A percentile compares a stretch with the other conserved stretches of the same genome.
phyloP scores from a whole-genome alignment of 2,113 vertebrate species.

The Isurus oxyrinchus region DNA sequence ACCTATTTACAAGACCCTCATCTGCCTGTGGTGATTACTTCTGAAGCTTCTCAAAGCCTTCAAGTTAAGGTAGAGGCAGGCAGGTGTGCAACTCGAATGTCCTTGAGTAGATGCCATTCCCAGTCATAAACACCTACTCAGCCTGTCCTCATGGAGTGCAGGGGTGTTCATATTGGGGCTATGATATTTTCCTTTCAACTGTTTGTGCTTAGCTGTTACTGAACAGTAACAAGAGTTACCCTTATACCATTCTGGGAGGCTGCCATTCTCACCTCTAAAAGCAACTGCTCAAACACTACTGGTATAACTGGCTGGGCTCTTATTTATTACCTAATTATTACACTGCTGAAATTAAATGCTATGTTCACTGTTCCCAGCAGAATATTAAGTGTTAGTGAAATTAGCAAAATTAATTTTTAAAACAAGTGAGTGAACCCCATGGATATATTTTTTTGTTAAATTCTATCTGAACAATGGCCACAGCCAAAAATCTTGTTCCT shows the following conservation, averaged over 20 bases:
- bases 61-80: not conserved
- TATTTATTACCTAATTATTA: not conserved
- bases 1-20: not conserved
- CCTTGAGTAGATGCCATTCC: not conserved
- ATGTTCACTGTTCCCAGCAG: not conserved
- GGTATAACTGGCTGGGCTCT: too few relatives aligned
- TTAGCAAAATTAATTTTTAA: not conserved
- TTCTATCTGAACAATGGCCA: not conserved
- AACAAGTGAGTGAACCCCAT: not conserved
- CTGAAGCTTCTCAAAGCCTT: not conserved
- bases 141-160: not conserved
- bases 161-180: not conserved
- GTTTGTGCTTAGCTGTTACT: not conserved
- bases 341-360: slow-evolving; percentile 8
- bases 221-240: not conserved
- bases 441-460: not conserved
- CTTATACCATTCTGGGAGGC: not conserved
- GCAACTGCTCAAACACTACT: not conserved
- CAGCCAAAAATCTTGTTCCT: not conserved
- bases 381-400: not conserved
- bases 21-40: not conserved
- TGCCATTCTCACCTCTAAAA: not conserved
- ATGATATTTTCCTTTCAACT: not conserved
- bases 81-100: not conserved
- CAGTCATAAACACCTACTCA: not conserved